Conservation (phyloP, 2,797 vertebrate genomes). For the Distichodus sexfasciatus region DNA sequence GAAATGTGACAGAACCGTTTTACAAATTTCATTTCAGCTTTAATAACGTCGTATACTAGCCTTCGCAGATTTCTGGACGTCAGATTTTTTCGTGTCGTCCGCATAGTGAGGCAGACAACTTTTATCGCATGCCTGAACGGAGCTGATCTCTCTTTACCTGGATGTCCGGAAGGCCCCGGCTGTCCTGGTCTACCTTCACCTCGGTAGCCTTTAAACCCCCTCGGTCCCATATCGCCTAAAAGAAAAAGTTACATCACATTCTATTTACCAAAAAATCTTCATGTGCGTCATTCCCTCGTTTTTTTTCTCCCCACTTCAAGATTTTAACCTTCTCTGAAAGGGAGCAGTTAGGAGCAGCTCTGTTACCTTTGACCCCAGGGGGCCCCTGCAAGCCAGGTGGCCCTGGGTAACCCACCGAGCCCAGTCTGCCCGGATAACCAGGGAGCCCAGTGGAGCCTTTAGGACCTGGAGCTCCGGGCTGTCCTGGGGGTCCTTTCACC, state of each 20-base stretch:
- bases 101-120: background rate
- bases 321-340: background rate
- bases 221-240: slow-evolving; percentile 71
- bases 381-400: slow-evolving; percentile 69
- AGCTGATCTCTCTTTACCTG: slow-evolving; percentile 62
- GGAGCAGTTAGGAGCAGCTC: background rate
- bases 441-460: slow-evolving; percentile 69
- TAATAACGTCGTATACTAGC: background rate
- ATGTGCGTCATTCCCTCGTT: background rate
- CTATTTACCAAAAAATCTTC: slow-evolving; percentile 11
- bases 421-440: slow-evolving; percentile 73
- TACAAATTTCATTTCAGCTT: background rate
- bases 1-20: background rate
- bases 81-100: background rate
- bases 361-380: slow-evolving; percentile 73
- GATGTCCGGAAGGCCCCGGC: slow-evolving; percentile 69
- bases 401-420: slow-evolving; percentile 72
- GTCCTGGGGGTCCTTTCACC: slow-evolving; percentile 68
- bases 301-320: background rate
- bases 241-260: slow-evolving; percentile 13
- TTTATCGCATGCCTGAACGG: background rate
- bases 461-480: slow-evolving; percentile 67
- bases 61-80: no score
- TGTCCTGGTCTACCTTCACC: slow-evolving; percentile 71
- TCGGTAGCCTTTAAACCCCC: slow-evolving; percentile 73